Evolutionary conservation across 2,888 invertebrate species (phyloP).

Genomic region (Aradus depressus): DNA sequence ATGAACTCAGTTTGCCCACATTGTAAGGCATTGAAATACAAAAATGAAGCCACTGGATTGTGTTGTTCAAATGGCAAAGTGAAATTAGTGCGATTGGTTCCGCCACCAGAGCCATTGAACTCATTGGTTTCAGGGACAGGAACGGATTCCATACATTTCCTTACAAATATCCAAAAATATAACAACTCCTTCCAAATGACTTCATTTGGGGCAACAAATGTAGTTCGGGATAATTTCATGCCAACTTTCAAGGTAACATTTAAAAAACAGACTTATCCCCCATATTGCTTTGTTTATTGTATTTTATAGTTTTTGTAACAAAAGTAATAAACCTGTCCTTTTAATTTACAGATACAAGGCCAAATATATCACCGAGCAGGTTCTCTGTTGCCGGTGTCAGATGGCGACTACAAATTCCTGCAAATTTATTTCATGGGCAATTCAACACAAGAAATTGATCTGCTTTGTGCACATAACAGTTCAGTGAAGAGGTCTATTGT

Average conservation of each 20-base stretch:
- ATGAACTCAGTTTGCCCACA: too few relatives aligned
- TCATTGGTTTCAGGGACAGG: too few relatives aligned
- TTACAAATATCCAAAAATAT: conserved; percentile 20
- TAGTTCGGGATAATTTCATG: conserved; percentile 15
- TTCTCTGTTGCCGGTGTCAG: conserved; percentile 23
- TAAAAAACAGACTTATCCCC: not conserved
- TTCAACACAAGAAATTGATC: conserved; percentile 24
- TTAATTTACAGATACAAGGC: conserved; percentile 23
- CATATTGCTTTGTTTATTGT: conserved; percentile 4
- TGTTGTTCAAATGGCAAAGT: too few relatives aligned
- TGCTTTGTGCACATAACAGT: conserved; percentile 22
- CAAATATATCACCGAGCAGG: conserved; percentile 27
- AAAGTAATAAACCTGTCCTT: not conserved
- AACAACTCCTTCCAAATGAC: conserved; percentile 25
- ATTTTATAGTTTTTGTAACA: conserved; percentile 5
- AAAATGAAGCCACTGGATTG: too few relatives aligned
- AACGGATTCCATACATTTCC: conserved; percentile 13
- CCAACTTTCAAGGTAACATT: conserved; percentile 11
- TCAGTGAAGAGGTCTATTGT: too few relatives aligned
- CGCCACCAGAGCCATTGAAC: too few relatives aligned
- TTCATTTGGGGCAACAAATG: conserved; percentile 21
- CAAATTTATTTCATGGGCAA: conserved; percentile 29
- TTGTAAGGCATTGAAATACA: too few relatives aligned
- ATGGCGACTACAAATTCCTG: conserved; percentile 25
- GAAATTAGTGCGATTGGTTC: too few relatives aligned